phyloP scores from a whole-genome alignment of 2,888 invertebrate genomes.

The Crepidodera aurea region DNA sequence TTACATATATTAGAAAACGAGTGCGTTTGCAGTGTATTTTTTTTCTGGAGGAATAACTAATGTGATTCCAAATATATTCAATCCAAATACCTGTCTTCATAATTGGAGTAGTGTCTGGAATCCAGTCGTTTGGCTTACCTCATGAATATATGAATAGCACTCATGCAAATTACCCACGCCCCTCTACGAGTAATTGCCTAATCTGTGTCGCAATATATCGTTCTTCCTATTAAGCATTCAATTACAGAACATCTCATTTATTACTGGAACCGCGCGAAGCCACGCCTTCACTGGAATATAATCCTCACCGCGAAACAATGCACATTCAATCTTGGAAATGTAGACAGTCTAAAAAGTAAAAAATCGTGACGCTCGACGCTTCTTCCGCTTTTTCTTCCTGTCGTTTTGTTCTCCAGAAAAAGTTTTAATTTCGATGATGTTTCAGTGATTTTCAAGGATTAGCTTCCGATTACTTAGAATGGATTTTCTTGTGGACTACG shows the following conservation, averaged over 20 bases:
- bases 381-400: conserved; percentile 32
- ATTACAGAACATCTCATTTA: conserved; percentile 39
- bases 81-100: not conserved
- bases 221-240: conserved; percentile 34
- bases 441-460: conserved; percentile 27
- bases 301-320: conserved; percentile 34
- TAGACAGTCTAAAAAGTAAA: conserved; percentile 48
- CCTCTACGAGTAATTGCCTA: conserved; percentile 33
- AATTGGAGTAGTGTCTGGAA: not conserved
- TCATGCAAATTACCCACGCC: conserved; percentile 16
- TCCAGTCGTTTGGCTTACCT: conserved; percentile 1
- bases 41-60: too few relatives aligned
- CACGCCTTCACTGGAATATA: conserved; percentile 25
- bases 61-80: not conserved
- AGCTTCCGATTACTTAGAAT: conserved; percentile 21
- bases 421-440: conserved; percentile 28
- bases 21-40: too few relatives aligned
- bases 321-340: conserved; percentile 46
- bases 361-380: conserved; percentile 44
- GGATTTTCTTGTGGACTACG: not conserved
- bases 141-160: conserved; percentile 30
- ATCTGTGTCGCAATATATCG: conserved; percentile 35
- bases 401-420: conserved; percentile 22
- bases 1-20: too few relatives aligned
- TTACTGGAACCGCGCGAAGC: conserved; percentile 30